Percentiles rank a stretch among this genome's conserved stretches.
Conservation (phyloP, 2,888 invertebrate species). For the Nebria brevicollis region DNA sequence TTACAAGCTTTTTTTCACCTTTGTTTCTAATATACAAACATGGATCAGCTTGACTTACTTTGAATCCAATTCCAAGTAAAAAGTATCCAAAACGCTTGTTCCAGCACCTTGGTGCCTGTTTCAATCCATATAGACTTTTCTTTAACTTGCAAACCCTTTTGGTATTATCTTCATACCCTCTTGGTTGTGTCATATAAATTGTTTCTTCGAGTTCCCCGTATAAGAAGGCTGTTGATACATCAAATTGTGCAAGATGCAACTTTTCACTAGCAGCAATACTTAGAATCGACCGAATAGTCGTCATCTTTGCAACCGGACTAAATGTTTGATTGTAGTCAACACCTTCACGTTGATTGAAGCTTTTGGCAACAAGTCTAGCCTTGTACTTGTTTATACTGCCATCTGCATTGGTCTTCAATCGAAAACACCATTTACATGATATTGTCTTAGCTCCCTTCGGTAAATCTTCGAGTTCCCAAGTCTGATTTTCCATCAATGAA, state of each 20-base stretch:
- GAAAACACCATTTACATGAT: constrained; percentile 52
- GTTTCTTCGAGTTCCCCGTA: constrained; percentile 54
- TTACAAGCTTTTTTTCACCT: no score
- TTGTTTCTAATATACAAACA: no score
- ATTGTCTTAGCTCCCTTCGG: constrained; percentile 51
- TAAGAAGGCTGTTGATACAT: constrained; percentile 56
- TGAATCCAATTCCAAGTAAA: no score
- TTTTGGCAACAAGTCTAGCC: constrained; percentile 46
- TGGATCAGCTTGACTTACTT: no score
- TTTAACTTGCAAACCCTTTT: no score
- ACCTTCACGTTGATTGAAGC: constrained; percentile 49
- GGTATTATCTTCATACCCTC: no score
- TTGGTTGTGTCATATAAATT: constrained; percentile 52
- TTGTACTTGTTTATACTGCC: constrained; percentile 52
- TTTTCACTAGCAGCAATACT: constrained; percentile 50
- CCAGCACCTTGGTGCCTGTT: no score
- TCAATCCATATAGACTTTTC: no score
- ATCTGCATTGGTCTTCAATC: constrained; percentile 52
- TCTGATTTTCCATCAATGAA: constrained; percentile 51
- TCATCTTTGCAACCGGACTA: constrained; percentile 53
- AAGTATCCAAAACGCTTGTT: no score
- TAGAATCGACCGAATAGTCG: constrained; percentile 52
- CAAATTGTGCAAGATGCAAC: constrained; percentile 52
- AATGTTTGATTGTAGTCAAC: constrained; percentile 54
- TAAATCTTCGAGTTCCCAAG: constrained; percentile 49